Conservation (phyloP, 2,888 invertebrate species). For the Zygothrica quintamaculata region DNA sequence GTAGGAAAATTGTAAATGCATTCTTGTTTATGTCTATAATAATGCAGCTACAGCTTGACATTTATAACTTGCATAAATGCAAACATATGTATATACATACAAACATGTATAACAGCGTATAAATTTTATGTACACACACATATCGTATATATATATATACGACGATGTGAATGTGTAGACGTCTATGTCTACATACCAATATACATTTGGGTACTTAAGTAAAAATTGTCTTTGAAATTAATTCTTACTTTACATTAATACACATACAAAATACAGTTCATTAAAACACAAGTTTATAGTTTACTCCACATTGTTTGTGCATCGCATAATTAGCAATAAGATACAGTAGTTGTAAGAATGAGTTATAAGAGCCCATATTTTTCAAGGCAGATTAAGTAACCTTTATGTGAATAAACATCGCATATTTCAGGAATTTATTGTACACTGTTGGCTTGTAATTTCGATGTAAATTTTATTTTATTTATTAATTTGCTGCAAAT, state of each 20-base stretch:
- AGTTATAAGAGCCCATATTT: neutral
- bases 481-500: conserved; percentile 60
- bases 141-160: conserved; percentile 10
- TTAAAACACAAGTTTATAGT: conserved; percentile 26
- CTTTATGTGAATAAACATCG: conserved; percentile 26
- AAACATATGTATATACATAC: conserved; percentile 16
- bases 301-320: conserved; percentile 36
- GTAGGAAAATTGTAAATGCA: neutral
- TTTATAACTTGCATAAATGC: conserved; percentile 15
- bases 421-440: conserved; percentile 33
- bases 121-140: conserved; percentile 31
- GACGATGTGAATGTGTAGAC: too few relatives aligned
- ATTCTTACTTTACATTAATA: neutral
- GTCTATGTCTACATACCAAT: neutral
- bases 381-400: conserved; percentile 3
- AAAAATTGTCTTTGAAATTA: neutral
- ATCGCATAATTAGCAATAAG: conserved; percentile 13
- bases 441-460: conserved; percentile 1
- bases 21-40: neutral
- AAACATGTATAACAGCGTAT: conserved; percentile 24
- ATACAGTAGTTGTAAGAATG: neutral
- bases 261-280: conserved; percentile 1
- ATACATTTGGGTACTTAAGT: neutral
- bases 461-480: conserved; percentile 44
- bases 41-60: conserved; percentile 5